Conservation (phyloP, 2,797 vertebrate species). For the Poeciliopsis turneri region DNA sequence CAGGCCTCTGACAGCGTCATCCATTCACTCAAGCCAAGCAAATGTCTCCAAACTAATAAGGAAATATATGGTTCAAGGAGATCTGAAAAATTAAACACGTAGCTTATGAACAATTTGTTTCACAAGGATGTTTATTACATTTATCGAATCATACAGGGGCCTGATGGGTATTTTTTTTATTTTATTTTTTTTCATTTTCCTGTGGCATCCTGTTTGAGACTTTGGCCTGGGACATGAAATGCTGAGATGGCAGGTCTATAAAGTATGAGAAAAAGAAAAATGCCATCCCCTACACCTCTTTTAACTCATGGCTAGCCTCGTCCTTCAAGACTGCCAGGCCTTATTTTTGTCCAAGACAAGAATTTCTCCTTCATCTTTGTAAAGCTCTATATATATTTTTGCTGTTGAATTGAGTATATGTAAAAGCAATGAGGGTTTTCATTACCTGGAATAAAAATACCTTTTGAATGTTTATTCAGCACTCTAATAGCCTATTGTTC, state of each 20-base stretch:
- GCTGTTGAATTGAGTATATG: constrained; percentile 51
- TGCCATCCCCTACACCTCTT: constrained; percentile 72
- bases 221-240: constrained; percentile 74
- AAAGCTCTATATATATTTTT: constrained; percentile 38
- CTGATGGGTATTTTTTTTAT: constrained; percentile 63
- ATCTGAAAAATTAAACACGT: constrained; percentile 99
- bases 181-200: constrained; percentile 74
- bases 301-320: constrained; percentile 46
- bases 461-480: constrained; percentile 53
- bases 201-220: constrained; percentile 48
- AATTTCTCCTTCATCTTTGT: constrained; percentile 46
- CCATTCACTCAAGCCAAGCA: constrained; percentile 96
- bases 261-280: constrained; percentile 80
- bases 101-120: constrained; percentile 99
- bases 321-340: constrained; percentile 52
- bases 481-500: constrained; percentile 62
- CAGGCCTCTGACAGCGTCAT: constrained; percentile 95
- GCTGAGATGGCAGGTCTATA: constrained; percentile 73
- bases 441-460: constrained; percentile 68
- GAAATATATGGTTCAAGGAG: constrained; percentile 98
- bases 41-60: constrained; percentile 98
- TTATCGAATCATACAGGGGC: constrained; percentile 90
- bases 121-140: constrained; percentile 96
- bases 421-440: constrained; percentile 54
- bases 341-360: constrained; percentile 53